Evolutionary conservation across 92 coral and sea anemone genomes (phyloP).

Genomic region (Zoanthus sansibaricus): DNA sequence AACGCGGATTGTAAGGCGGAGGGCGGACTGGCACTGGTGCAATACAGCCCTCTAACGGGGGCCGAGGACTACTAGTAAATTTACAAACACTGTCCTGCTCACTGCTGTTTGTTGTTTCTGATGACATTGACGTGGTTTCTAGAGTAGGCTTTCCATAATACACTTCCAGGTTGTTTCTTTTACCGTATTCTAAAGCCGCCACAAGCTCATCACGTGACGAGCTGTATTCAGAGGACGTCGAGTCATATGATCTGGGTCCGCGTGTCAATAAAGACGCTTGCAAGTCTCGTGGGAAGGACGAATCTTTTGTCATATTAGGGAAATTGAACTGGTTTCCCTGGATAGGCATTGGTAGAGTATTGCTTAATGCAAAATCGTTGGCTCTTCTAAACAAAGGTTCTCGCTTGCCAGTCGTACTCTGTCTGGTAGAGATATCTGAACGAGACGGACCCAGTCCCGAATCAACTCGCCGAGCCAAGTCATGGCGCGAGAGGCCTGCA

Average conservation of each 20-base stretch:
- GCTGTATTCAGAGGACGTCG: slow-evolving; percentile 98
- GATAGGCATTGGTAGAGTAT: slow-evolving; percentile 26
- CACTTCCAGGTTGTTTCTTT: slow-evolving; percentile 92
- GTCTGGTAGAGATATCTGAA: slow-evolving; percentile 72
- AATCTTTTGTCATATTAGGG: slow-evolving; percentile 76
- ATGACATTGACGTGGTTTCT: slow-evolving; percentile 94
- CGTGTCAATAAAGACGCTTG: slow-evolving; percentile 74
- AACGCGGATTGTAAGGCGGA: slow-evolving; percentile 78
- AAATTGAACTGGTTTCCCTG: slow-evolving; percentile 63
- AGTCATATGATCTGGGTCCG: slow-evolving; percentile 93
- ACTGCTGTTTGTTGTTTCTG: slow-evolving; percentile 94
- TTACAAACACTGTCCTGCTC: slow-evolving; percentile 98
- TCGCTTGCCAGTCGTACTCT: slow-evolving; percentile 39
- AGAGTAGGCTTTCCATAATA: slow-evolving; percentile 97
- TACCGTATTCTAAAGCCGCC: slow-evolving; percentile 95
- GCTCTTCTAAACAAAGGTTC: slow-evolving; percentile 30
- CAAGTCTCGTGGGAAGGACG: slow-evolving; percentile 76
- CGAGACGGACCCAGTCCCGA: slow-evolving; percentile 78
- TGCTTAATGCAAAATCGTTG: background rate
- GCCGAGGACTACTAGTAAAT: slow-evolving; percentile 92
- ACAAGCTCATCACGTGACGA: slow-evolving; percentile 99
- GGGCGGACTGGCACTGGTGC: slow-evolving; percentile 83
- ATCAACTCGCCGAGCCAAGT: slow-evolving; percentile 77
- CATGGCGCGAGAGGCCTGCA: slow-evolving; percentile 80
- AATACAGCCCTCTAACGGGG: slow-evolving; percentile 73